Percentiles rank a stretch among this genome's conserved stretches.
Evolutionary conservation across 2,888 invertebrate species (phyloP).

Genomic region (Eudasyphora cyanicolor): DNA sequence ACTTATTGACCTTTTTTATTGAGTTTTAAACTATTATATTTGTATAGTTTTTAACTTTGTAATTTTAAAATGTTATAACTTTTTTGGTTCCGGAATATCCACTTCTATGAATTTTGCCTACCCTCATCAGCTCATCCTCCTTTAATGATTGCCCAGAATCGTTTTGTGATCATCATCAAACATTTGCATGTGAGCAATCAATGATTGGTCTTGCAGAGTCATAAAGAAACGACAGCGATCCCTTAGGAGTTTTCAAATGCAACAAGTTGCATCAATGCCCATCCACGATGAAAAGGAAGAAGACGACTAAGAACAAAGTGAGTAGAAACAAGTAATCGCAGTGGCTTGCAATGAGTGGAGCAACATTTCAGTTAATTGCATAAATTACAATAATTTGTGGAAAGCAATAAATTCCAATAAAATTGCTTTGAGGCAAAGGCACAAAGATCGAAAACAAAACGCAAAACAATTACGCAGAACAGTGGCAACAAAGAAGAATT

Average conservation of each 20-base stretch:
- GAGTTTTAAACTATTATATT: too few relatives aligned
- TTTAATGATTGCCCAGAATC: not conserved
- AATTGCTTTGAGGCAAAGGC: slow-evolving; percentile 65
- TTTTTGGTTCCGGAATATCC: too few relatives aligned
- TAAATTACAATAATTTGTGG: slow-evolving; percentile 66
- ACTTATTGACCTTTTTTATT: too few relatives aligned
- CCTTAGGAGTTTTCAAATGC: slow-evolving; percentile 33
- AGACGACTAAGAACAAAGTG: not conserved
- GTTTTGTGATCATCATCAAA: slow-evolving; percentile 6
- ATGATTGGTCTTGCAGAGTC: slow-evolving; percentile 16
- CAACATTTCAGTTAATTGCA: slow-evolving; percentile 66
- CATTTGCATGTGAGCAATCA: slow-evolving; percentile 45
- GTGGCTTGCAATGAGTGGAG: not conserved
- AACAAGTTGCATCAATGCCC: slow-evolving; percentile 4
- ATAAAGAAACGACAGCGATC: slow-evolving; percentile 10
- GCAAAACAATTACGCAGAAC: not conserved
- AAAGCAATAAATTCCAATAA: slow-evolving; percentile 68
- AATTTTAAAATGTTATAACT: too few relatives aligned
- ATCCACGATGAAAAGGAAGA: slow-evolving; percentile 17
- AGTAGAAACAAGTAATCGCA: slow-evolving; percentile 19
- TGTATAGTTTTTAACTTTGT: too few relatives aligned
- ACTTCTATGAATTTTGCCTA: too few relatives aligned
- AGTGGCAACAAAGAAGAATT: not conserved
- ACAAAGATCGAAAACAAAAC: not conserved
- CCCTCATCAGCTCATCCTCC: not conserved